phyloP scores from a whole-genome alignment of 2,113 vertebrate species.

The Sisor rabdophorus region DNA sequence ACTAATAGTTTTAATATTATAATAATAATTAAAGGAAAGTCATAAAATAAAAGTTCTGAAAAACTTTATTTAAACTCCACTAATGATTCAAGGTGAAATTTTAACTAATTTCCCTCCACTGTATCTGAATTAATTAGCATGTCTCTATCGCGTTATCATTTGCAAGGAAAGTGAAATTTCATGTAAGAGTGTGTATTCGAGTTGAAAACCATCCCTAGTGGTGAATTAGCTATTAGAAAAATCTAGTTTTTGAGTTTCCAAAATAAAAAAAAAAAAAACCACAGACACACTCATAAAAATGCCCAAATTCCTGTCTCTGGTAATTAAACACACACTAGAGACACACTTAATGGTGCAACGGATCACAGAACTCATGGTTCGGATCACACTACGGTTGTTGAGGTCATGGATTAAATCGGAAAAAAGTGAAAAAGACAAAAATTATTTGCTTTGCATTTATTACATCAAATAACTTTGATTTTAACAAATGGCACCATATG shows the following conservation, averaged over 20 bases:
- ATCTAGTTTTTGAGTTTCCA: background rate
- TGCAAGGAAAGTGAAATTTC: too few species aligned
- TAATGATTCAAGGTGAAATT: background rate
- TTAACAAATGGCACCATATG: too few species aligned
- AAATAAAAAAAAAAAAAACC: too few species aligned
- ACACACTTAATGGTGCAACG: too few species aligned
- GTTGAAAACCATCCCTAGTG: background rate
- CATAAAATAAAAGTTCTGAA: too few species aligned
- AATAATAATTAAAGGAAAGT: background rate
- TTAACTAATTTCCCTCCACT: background rate
- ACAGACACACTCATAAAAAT: background rate
- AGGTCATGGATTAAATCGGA: too few species aligned
- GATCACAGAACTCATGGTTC: too few species aligned
- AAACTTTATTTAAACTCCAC: background rate
- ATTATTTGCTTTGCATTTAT: too few species aligned
- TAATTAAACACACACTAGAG: background rate
- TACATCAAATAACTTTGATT: too few species aligned
- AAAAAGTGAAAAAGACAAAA: too few species aligned
- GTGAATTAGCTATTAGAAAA: background rate
- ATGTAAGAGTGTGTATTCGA: background rate
- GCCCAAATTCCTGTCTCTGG: background rate
- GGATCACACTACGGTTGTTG: too few species aligned
- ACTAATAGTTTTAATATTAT: background rate
- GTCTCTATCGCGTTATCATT: too few species aligned
- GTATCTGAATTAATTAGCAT: background rate